A percentile compares a stretch with the other conserved stretches of the same genome.
Evolutionary conservation across 2,113 vertebrate genomes (phyloP).

Genomic region (Perccottus glenii): DNA sequence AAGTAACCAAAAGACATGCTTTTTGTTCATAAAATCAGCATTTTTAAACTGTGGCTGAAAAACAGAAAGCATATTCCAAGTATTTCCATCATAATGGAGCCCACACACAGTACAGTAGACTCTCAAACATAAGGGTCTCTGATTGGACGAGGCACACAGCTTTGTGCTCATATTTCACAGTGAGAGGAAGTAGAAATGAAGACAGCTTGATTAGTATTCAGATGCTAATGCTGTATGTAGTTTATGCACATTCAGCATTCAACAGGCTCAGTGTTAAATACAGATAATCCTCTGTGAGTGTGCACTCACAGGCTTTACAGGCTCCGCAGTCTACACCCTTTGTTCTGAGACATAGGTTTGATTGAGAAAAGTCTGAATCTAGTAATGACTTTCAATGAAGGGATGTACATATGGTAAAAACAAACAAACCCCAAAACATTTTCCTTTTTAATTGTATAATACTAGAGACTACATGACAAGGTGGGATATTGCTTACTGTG

Average conservation of each 20-base stretch:
- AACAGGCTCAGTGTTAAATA: slow-evolving; percentile 6
- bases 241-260: slow-evolving; percentile 9
- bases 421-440: too few species aligned
- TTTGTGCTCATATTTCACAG: not conserved
- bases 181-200: slow-evolving; percentile 11
- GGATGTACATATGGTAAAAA: not conserved
- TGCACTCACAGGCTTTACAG: not conserved
- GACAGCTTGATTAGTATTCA: slow-evolving; percentile 44
- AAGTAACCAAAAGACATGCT: not conserved
- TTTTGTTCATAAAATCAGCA: not conserved
- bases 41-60: not conserved
- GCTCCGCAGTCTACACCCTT: not conserved
- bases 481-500: too few species aligned
- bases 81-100: not conserved
- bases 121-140: not conserved
- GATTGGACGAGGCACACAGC: not conserved
- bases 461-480: too few species aligned
- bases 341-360: not conserved
- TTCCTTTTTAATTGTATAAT: too few species aligned
- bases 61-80: not conserved
- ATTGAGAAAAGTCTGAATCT: not conserved
- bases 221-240: slow-evolving; percentile 18
- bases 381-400: not conserved
- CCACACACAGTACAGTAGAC: not conserved
- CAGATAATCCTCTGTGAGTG: slow-evolving; percentile 12